Conservation (phyloP, 2,113 vertebrate genomes). For the Willisornis vidua region DNA sequence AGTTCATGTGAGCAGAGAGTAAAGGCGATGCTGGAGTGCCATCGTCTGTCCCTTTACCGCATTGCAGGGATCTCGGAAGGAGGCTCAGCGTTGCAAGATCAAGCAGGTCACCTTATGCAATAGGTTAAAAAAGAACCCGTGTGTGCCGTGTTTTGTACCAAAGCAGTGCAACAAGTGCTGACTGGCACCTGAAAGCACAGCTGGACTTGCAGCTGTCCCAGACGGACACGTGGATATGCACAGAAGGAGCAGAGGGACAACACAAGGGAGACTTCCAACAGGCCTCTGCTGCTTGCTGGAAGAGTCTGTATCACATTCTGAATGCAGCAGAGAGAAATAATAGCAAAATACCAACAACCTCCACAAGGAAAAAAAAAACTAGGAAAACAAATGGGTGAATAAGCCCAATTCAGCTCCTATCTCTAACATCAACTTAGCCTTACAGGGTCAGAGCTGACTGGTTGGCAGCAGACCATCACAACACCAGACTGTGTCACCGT, state of each 20-base stretch:
- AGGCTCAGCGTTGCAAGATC: accelerated
- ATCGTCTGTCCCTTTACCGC: not conserved
- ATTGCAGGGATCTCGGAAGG: not conserved
- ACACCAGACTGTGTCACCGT: not conserved
- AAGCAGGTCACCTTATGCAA: too few relatives aligned
- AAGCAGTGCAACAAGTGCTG: not conserved
- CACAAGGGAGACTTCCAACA: too few relatives aligned
- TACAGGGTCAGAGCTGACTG: not conserved
- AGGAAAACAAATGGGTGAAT: not conserved
- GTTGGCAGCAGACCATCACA: not conserved
- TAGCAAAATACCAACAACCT: not conserved
- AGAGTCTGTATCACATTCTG: accelerated
- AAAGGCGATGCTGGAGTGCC: slow-evolving; percentile 25
- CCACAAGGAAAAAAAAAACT: not conserved
- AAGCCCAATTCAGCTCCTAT: not conserved
- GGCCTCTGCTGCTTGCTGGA: not conserved
- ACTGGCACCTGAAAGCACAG: not conserved
- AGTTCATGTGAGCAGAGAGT: accelerated
- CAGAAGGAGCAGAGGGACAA: not conserved
- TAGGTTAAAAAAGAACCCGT: accelerated
- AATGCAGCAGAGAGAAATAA: not conserved
- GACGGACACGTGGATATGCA: not conserved
- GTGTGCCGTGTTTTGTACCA: not conserved
- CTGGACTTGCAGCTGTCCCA: not conserved
- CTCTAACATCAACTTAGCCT: not conserved